phyloP scores from a whole-genome alignment of 2,888 invertebrate genomes.

The Napeogenes sylphis region DNA sequence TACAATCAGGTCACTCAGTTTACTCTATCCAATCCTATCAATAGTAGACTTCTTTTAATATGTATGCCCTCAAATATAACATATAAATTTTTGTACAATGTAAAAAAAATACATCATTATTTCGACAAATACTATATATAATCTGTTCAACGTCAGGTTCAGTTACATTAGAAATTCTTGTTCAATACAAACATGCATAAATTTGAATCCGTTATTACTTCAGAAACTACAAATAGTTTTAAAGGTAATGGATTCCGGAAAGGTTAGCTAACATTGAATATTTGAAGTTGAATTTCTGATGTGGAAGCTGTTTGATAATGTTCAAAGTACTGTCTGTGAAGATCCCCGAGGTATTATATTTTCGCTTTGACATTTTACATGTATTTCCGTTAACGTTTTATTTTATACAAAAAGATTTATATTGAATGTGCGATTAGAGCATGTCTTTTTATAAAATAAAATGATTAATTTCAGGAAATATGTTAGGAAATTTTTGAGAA shows the following conservation, averaged over 20 bases:
- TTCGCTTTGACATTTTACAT: background rate
- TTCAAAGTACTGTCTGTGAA: background rate
- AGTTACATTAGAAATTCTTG: background rate
- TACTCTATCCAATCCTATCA: too few species aligned
- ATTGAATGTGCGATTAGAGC: too few species aligned
- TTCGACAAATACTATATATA: too few species aligned
- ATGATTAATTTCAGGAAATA: too few species aligned
- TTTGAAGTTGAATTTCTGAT: slow-evolving; percentile 5
- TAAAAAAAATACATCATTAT: too few species aligned
- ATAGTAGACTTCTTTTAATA: too few species aligned
- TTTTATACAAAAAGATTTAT: background rate
- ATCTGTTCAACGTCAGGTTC: background rate
- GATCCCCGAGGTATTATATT: background rate
- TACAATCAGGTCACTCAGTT: too few species aligned
- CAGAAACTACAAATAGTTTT: background rate
- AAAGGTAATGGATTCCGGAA: background rate
- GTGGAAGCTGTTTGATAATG: slow-evolving; percentile 3
- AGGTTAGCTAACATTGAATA: slow-evolving; percentile 2
- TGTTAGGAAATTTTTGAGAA: too few species aligned
- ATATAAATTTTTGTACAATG: too few species aligned
- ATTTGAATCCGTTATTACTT: background rate
- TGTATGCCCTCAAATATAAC: too few species aligned
- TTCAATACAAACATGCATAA: slow-evolving; percentile 1
- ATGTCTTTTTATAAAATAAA: too few species aligned
- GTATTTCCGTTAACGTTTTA: background rate